Base-by-base conservation (phyloP, 2,113 vertebrate species). In the Lampris megalopsis region DNA sequence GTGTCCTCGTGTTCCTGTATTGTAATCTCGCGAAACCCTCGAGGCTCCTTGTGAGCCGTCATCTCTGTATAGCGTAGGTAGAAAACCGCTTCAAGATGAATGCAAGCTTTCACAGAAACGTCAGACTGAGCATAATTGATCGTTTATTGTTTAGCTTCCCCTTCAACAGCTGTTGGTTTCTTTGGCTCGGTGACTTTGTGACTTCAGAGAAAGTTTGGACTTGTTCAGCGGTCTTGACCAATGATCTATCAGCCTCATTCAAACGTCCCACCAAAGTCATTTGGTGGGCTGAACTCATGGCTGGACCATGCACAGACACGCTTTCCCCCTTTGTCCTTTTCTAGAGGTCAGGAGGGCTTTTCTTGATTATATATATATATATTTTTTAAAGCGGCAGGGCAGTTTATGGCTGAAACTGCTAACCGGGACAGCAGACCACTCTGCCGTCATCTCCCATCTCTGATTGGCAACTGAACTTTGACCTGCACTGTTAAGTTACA, bases 211-310 rank as follows among this genome's bases (percentile, higher is more conserved):
- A 36, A 40, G 6, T 57, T 66, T 82, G 68, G 76, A 75, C 68
- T 70, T 59, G 70, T 82, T 65, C 66, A 78, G 59, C 70, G 77
- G 69, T 75, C 75, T 54, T 48, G 57, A 85, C 68, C 70, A 63
- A 66, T 66, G 63, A 82, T 70, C 11, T 67, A 68, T 69, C 59
- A 62, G n/a, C 60, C 64, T 73, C 64, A 70, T 53, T 66, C 8
- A 56, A 47, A 56, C 45, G 1, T 82, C 88, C 72, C 67, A 69
- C 63, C 62, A 63, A 24, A 63, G 80, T 82, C 60, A 59, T 40
- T 69, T 63, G 0, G 61, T 50, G 79, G 78, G 63, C 68, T 42
- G 62, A 64, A 48, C 48, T 66, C 13, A 9, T 67, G 66, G 79
- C 24, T 63, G 59, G 38, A 66, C 54, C 5, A 60, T 1, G 3